Conservation (phyloP, 2,888 invertebrate species). For the Serripes groenlandicus region DNA sequence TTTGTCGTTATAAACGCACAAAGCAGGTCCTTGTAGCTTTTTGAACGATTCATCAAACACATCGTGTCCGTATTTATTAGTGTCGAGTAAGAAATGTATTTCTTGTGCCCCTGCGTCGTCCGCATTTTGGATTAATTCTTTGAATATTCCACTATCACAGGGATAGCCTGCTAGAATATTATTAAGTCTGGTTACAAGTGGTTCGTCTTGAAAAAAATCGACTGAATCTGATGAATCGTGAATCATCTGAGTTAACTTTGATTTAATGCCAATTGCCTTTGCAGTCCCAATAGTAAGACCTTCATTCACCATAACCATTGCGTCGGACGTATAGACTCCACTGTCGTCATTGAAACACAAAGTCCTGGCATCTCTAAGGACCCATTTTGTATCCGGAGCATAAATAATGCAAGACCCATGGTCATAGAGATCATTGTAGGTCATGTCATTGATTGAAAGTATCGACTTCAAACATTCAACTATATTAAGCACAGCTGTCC, state of each 20-base stretch:
- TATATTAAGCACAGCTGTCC: neutral
- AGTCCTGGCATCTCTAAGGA: slow-evolving; percentile 62
- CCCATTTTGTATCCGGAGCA: slow-evolving; percentile 71
- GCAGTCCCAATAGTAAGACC: slow-evolving; percentile 29
- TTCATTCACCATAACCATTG: slow-evolving; percentile 66
- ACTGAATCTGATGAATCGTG: slow-evolving; percentile 68
- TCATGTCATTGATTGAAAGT: too few species aligned
- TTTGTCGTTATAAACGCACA: slow-evolving; percentile 77
- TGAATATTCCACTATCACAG: slow-evolving; percentile 80
- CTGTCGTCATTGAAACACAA: slow-evolving; percentile 79
- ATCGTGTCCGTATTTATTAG: slow-evolving; percentile 14
- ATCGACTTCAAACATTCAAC: neutral
- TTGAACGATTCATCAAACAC: slow-evolving; percentile 24
- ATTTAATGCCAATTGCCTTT: slow-evolving; percentile 35
- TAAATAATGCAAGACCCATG: neutral
- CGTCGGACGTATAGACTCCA: slow-evolving; percentile 70
- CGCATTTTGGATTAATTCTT: slow-evolving; percentile 84
- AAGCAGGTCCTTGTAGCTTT: slow-evolving; percentile 77
- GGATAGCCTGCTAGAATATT: slow-evolving; percentile 81
- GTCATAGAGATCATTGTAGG: neutral
- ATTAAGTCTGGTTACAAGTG: slow-evolving; percentile 79
- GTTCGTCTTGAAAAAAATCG: slow-evolving; percentile 82
- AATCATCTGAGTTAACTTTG: slow-evolving; percentile 66
- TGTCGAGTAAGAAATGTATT: slow-evolving; percentile 45
- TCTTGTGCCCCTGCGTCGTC: slow-evolving; percentile 81